Evolutionary conservation across 2,888 invertebrate genomes (phyloP).

Genomic region (Stictocephala bisonia): DNA sequence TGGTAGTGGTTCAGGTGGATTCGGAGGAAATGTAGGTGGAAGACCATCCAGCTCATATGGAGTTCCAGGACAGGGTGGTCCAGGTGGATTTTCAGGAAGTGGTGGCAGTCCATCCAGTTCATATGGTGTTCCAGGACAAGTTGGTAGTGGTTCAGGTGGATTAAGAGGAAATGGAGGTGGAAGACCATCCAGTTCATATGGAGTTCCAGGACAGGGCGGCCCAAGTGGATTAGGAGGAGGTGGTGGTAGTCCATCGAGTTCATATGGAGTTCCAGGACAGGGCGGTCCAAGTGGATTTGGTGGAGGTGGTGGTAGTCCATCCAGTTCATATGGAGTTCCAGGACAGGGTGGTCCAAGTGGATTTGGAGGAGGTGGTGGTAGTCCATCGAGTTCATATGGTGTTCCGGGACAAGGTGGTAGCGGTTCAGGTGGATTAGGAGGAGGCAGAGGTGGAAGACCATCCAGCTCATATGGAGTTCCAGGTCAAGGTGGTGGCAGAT

Average conservation of each 20-base stretch:
- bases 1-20: slow-evolving; percentile 21
- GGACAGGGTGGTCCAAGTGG: slow-evolving; percentile 37
- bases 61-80: slow-evolving; percentile 31
- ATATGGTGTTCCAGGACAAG: slow-evolving; percentile 25
- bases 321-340: slow-evolving; percentile 6
- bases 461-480: slow-evolving; percentile 39
- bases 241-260: slow-evolving; percentile 23
- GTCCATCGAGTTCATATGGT: no score
- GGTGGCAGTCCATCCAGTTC: slow-evolving; percentile 12
- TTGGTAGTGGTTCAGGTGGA: not conserved
- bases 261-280: slow-evolving; percentile 31
- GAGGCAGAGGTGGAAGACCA: slow-evolving; percentile 30
- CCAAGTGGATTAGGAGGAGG: slow-evolving; percentile 29
- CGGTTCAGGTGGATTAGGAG: slow-evolving; percentile 22
- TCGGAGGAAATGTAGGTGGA: slow-evolving; percentile 28
- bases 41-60: slow-evolving; percentile 38
- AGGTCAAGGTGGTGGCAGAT: slow-evolving; percentile 26
- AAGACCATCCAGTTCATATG: slow-evolving; percentile 30
- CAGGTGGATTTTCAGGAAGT: slow-evolving; percentile 32
- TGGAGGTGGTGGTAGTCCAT: slow-evolving; percentile 3
- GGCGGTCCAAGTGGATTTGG: slow-evolving; percentile 15
- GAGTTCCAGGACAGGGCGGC: slow-evolving; percentile 33
- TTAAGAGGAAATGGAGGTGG: slow-evolving; percentile 17
- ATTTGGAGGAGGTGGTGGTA: slow-evolving; percentile 31
- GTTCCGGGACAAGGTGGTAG: slow-evolving; percentile 25